Base-by-base conservation (phyloP, 2,888 invertebrate genomes). In the Sminthurides aquaticus region DNA sequence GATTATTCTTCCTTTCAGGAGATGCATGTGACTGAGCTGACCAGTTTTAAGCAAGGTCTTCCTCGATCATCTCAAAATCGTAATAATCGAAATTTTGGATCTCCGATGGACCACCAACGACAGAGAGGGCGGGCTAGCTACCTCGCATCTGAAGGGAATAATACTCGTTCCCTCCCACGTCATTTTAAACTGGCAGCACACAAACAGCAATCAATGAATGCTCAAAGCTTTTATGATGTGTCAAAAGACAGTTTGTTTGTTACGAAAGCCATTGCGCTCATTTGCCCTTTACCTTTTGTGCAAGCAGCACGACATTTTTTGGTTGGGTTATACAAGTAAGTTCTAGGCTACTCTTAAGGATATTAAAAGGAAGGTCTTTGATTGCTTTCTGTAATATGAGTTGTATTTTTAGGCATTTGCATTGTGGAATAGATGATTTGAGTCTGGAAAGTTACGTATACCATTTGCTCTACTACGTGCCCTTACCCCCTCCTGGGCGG, bases 161-260 rank as follows among this genome's bases (percentile, higher is more conserved):
- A 88, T 69, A 91, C 91, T 58, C 84, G 91, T 73, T 93, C 93
- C 2, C 81, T 94, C 68, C 93, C 94, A 3, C 84, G 93, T 67
- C 92, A 93, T 76, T 93, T 93, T 77, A 92, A 92, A 80, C 82
- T 93, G 67, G 84, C 88, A 43, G 86, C 87, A 3, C 88, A 88
- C 76, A 84, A 85, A 68, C 85, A 87, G 22, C 85, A 86, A 66
- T 87, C 89, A 8, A 65, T 75, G 3, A 70, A 68, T 49, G 89
- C 90, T 67, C 83, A 89, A 75, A 89, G 88, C 75, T 91, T 91
- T 78, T 98, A 93, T 80, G 95, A 97, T 81, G 87, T 91, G 77
- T 85, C 88, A 79, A 92, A 92, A 83, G 97, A 98, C 82, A 89
- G 89, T 80, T 84, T 99, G 71, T 93, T 87, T 82, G 97, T 96